Percentiles rank a stretch among this genome's conserved stretches.
Evolutionary conservation across 2,888 invertebrate species (phyloP).

Genomic region (Drosophila testacea): DNA sequence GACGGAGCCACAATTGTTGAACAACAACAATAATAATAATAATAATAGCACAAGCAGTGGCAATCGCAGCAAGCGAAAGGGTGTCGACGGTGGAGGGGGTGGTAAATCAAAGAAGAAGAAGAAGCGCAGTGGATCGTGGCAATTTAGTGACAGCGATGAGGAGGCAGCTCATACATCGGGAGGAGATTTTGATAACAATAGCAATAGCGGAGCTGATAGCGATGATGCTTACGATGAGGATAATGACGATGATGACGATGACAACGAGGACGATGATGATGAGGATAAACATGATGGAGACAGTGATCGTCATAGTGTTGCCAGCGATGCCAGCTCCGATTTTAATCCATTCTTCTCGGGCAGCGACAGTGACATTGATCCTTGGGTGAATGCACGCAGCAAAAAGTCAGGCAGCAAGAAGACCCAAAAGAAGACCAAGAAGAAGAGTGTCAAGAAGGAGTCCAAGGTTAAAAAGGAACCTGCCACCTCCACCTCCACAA

Average conservation of each 20-base stretch:
- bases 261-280: conserved; percentile 36
- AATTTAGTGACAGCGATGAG: conserved; percentile 68
- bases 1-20: conserved; percentile 35
- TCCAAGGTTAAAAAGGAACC: conserved; percentile 4
- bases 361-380: conserved; percentile 93
- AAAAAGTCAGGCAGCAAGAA: conserved; percentile 86
- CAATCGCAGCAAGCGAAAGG: conserved; percentile 78
- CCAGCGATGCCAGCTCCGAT: conserved; percentile 89
- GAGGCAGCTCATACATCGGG: conserved; percentile 39
- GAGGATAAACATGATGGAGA: conserved; percentile 80
- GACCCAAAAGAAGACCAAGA: conserved; percentile 69
- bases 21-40: conserved; percentile 43
- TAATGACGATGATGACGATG: conserved; percentile 31
- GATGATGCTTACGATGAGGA: conserved; percentile 46
- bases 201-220: conserved; percentile 51
- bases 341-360: conserved; percentile 97
- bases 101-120: conserved; percentile 70
- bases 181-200: conserved; percentile 32
- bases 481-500: not conserved
- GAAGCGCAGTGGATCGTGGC: conserved; percentile 87
- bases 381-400: conserved; percentile 91
- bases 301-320: conserved; percentile 66
- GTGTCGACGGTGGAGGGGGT: conserved; percentile 30
- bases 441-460: conserved; percentile 59
- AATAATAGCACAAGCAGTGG: conserved; percentile 14